Percentiles rank a stretch among this genome's conserved stretches.
Evolutionary conservation across 2,888 invertebrate species (phyloP).

Genomic region (Andricus curvator): DNA sequence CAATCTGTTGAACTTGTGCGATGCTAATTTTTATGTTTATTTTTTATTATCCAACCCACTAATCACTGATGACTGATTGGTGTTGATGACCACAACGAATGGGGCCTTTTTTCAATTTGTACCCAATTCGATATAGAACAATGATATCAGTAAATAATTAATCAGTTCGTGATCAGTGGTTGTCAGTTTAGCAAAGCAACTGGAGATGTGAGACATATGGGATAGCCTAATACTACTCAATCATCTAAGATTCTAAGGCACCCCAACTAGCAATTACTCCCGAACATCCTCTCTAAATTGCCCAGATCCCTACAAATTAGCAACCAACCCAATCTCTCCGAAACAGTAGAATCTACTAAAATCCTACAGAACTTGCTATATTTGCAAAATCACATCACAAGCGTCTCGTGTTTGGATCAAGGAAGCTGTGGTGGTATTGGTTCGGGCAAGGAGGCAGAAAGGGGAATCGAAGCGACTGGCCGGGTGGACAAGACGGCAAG

Average conservation of each 20-base stretch:
- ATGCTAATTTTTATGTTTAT: too few relatives aligned
- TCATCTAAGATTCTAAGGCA: neutral
- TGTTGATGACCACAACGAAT: too few relatives aligned
- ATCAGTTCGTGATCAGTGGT: too few relatives aligned
- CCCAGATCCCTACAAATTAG: neutral
- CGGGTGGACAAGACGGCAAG: conserved; percentile 67
- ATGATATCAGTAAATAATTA: too few relatives aligned
- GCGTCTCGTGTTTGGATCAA: neutral
- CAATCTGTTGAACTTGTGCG: too few relatives aligned
- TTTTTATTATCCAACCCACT: too few relatives aligned
- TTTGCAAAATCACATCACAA: conserved; percentile 9
- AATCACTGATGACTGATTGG: too few relatives aligned
- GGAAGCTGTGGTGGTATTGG: conserved; percentile 48
- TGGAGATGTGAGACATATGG: too few relatives aligned
- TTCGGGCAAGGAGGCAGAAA: conserved; percentile 50
- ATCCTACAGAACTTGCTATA: neutral
- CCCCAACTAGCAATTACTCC: neutral
- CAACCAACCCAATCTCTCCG: neutral
- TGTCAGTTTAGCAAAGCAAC: too few relatives aligned
- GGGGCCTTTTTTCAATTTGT: too few relatives aligned
- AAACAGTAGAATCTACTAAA: neutral
- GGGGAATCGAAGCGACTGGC: conserved; percentile 57
- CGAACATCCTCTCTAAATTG: neutral
- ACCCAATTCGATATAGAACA: too few relatives aligned
- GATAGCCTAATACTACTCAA: too few relatives aligned